Percentiles rank a stretch among this genome's conserved stretches.
Evolutionary conservation across 1,140 invertebrate genomes (phyloP).

Genomic region (Hylaeus anthracinus): DNA sequence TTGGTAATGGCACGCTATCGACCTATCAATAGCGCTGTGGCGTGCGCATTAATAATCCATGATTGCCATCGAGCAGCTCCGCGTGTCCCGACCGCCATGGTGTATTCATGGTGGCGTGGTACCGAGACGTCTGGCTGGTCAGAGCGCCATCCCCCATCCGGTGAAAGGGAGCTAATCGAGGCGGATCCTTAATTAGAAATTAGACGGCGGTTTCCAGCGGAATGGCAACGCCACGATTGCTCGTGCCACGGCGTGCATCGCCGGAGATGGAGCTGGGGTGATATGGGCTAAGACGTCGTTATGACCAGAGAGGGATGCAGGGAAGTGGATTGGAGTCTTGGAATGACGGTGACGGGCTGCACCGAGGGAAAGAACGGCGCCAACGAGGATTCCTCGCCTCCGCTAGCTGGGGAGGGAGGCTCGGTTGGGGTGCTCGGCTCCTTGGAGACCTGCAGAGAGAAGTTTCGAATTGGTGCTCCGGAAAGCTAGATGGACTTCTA

Average conservation of each 20-base stretch:
- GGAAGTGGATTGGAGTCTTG: neutral
- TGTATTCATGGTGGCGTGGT: slow-evolving; percentile 36
- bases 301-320: neutral
- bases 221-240: slow-evolving; percentile 24
- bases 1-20: slow-evolving; percentile 59
- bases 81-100: slow-evolving; percentile 36
- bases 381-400: too few relatives aligned
- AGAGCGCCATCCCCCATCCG: neutral
- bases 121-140: slow-evolving; percentile 19
- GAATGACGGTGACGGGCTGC: too few relatives aligned
- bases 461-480: too few relatives aligned
- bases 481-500: too few relatives aligned
- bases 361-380: neutral
- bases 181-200: slow-evolving; percentile 43
- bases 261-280: too few relatives aligned
- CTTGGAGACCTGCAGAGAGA: too few relatives aligned
- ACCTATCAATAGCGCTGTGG: slow-evolving; percentile 62
- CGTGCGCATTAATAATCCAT: slow-evolving; percentile 64
- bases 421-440: too few relatives aligned
- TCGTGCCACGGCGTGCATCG: too few relatives aligned
- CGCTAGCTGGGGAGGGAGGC: too few relatives aligned
- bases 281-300: neutral
- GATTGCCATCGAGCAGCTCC: slow-evolving; percentile 60
- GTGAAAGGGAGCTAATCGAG: slow-evolving; percentile 46
- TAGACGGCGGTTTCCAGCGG: slow-evolving; percentile 32